phyloP scores from a whole-genome alignment of 2,113 vertebrate species.

The Cynopterus brachyotis region DNA sequence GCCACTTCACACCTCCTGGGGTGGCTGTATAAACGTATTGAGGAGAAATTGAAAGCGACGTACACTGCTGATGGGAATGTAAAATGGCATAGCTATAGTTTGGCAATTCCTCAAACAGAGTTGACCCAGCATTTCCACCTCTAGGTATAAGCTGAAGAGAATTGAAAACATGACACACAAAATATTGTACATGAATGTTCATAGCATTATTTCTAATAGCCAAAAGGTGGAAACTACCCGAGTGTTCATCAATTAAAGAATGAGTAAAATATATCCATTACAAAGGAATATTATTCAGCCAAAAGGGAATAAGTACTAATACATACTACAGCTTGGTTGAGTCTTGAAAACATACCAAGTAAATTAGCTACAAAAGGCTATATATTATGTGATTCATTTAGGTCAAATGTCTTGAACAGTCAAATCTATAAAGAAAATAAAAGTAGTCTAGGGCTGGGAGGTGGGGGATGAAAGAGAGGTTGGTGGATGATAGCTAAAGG shows the following conservation, averaged over 20 bases:
- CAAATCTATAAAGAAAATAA: not conserved
- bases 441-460: not conserved
- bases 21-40: not conserved
- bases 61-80: not conserved
- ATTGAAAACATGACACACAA: not conserved
- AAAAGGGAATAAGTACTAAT: not conserved
- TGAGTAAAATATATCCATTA: not conserved
- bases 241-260: not conserved
- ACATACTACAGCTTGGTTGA: not conserved
- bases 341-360: not conserved
- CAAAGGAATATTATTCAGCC: not conserved
- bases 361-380: not conserved
- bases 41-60: not conserved
- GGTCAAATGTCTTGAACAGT: not conserved
- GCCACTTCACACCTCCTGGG: not conserved
- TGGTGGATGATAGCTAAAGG: not conserved
- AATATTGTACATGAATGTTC: not conserved
- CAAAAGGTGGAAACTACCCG: not conserved
- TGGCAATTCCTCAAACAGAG: not conserved
- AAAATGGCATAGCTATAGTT: not conserved
- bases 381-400: not conserved
- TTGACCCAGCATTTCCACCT: not conserved
- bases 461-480: not conserved
- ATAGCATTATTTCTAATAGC: not conserved
- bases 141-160: not conserved